Evolutionary conservation across 2,888 invertebrate species (phyloP), one percentile per base, ranked within the genome.

Genomic region (Caenorhabditis uteleia): DNA sequence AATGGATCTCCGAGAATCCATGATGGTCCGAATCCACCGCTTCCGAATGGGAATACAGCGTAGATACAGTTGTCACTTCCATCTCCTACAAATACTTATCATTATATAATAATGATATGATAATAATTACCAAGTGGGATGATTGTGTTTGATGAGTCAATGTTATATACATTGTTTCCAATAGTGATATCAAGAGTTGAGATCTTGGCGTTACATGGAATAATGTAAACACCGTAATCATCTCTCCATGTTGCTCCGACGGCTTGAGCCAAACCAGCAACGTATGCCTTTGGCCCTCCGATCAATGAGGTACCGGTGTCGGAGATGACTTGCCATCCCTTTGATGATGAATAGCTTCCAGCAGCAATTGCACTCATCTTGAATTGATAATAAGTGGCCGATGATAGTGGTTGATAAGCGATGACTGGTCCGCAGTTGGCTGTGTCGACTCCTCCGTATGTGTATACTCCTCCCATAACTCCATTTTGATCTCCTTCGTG

Each of bases 351-450:
- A 51, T 74, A 74, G 43, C 56, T 53, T 34, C 68, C 73, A 31
- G 66, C 20, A 34, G 49, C 57, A 25, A 67, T 64, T 18, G 62
- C 73, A 26, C 39, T 45, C 69, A 73, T 69, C 44, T 64, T 71
- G 69, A 75, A 77, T 54, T 77, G 77, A 55, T 61, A 77, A 59
- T 77, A 77, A 38, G 72, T 74, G 54, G 74, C 72, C 12, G 74
- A 74, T 31, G 75, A 71, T 18, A 77, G 68, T 33, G 59, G 48
- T 51, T 68, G 69, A 47, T 70, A 74, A 44, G 68, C 69, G 34
- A 74, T 68, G 20, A 68, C 58, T 39, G 74, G 61, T 36, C 66
- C 70, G 43, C 77, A 76, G 60, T 78, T 70, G 8, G 54, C 51
- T 20, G 70, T 64, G 40, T 78, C 77, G 42, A 76, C 47, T 42